Evolutionary conservation across 2,113 vertebrate genomes (phyloP), one percentile per base, ranked within the genome.

Genomic region (Pelmatolapia mariae): DNA sequence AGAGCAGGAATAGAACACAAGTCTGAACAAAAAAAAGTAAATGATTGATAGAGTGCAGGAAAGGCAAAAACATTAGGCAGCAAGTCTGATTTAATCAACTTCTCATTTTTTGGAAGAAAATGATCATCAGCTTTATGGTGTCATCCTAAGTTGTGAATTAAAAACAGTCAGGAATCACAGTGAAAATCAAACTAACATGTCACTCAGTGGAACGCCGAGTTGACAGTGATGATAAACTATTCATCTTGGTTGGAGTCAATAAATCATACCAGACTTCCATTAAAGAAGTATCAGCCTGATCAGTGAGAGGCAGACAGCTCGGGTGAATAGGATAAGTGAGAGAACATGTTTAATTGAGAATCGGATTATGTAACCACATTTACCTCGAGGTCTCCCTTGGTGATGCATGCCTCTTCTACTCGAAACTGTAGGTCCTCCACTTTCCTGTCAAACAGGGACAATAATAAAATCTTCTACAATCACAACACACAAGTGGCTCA

Each of bases 381-480:
- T 99, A 99, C 99, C 99, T 99, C 99, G 85, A 99, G 96, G 88
- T 99, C 99, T 86, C 99, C 98, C 98, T 98, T 99, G 93, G 98
- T 99, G 92, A 99, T 99, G 71, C 97, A 99, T 24, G 98, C 98
- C 92, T 99, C 98, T 89, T 99, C 99, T 83, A 99, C 98, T n/a
- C 98, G 97, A 91, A 99, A 99, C 95, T 99, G 98, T 90, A 99
- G 98, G 86, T 99, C 99, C 91, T 99, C 99, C 91, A 99, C 99
- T 93, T 97, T 99, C 94, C 99, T 99, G 96, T 94, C 86, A 80
- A 40, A 94, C 68, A 78, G 16, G 5, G 8, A 87, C n/a, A 43
- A 47, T 3, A 16, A 59, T 2, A 24, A 87, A 10, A 36, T 50
- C 16, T 11, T 50, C 29, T 19, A 50, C 18, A 50, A 47, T 78